These are phyloP conservation scores for Oligia latruncula DNA, from an alignment of 2,888 invertebrate species.

Conservation along the genomic window DNA sequence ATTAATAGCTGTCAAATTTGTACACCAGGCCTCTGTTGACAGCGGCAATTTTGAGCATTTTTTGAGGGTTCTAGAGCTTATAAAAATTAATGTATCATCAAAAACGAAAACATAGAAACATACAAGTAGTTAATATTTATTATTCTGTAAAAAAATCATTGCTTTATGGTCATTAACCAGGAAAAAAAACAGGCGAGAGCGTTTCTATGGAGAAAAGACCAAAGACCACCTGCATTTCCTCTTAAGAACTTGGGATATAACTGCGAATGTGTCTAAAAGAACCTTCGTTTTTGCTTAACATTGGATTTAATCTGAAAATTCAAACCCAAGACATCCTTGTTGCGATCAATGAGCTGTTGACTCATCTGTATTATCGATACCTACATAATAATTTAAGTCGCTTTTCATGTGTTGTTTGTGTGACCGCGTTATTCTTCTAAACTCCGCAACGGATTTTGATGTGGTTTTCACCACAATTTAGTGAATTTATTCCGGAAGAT, in stretches of 20 bases:
- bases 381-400: background rate
- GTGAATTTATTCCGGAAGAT: background rate
- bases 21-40: no score
- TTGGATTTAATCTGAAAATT: background rate
- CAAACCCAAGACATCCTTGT: conserved; percentile 13
- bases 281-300: background rate
- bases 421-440: background rate
- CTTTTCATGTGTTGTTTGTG: background rate
- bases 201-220: no score
- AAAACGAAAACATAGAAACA: no score
- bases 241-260: background rate
- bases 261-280: background rate
- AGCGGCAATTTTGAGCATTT: no score
- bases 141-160: no score
- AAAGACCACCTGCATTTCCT: no score
- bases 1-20: no score
- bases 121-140: no score
- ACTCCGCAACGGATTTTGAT: background rate
- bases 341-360: conserved; percentile 18
- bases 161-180: no score
- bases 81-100: no score
- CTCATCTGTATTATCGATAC: background rate
- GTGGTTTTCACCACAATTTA: background rate
- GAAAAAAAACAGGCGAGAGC: no score
- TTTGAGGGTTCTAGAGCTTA: no score